phyloP scores from a whole-genome alignment of 2,113 vertebrate species.

The Pachyramphus minor region DNA sequence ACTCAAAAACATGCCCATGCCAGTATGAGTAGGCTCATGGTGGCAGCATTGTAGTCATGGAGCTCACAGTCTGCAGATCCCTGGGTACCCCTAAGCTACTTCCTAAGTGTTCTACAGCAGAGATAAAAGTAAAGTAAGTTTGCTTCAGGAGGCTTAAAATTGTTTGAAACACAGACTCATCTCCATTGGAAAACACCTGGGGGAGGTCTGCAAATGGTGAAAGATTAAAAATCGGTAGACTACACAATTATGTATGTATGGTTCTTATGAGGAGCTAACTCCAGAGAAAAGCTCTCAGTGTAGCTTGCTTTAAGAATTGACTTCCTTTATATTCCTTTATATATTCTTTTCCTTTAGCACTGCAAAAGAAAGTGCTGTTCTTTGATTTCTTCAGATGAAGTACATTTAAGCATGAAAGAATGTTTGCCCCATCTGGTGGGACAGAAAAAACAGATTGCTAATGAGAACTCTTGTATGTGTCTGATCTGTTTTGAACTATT shows the following conservation, averaged over 20 bases:
- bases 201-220: not conserved
- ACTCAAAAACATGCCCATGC: fast-evolving
- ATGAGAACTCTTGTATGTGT: not conserved
- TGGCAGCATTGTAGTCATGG: not conserved
- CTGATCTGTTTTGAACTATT: not conserved
- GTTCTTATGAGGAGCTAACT: not conserved
- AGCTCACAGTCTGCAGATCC: not conserved
- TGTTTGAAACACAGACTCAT: not conserved
- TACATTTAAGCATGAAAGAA: not conserved
- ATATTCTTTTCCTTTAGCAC: too few species aligned
- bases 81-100: not conserved
- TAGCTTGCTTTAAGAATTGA: not conserved
- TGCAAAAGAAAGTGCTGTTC: not conserved
- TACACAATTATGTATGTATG: not conserved
- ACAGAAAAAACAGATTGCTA: not conserved
- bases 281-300: not conserved
- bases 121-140: not conserved
- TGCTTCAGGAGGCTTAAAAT: not conserved
- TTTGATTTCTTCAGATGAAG: not conserved
- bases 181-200: not conserved
- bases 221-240: not conserved
- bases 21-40: not conserved
- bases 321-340: not conserved
- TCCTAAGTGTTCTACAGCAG: not conserved
- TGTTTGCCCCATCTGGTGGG: not conserved